Evolutionary conservation across 2,888 invertebrate genomes (phyloP), one percentile per base, ranked within the genome.

Genomic region (Seladonia tumulorum): DNA sequence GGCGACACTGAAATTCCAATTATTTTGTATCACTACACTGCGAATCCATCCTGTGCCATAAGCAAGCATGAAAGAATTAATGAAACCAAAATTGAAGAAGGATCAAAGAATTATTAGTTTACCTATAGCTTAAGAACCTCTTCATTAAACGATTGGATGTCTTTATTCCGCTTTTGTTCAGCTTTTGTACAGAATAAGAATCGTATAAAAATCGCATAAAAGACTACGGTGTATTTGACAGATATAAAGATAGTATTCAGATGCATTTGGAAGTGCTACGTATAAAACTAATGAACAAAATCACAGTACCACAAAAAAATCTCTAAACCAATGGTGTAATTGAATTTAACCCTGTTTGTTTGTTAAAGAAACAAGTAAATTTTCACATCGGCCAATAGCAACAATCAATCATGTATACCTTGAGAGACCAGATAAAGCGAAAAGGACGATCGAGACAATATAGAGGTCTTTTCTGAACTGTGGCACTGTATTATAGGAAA

Each of bases 401-500:
- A 79, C 29, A 57, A 29, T 76, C 35, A 29, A 66, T 75, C 47
- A n/a, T 75, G n/a, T 70, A 60, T 79, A 57, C 66, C 57, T 66
- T 66, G 71, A 25, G 76, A 22, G 22, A 35, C 35, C 66, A 25
- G 63, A 47, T 42, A 10, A 53, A 79, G 73, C 76, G 25, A 66
- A 73, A 25, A 73, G 57, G 76, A 70, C 66, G 77, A 80, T 68
- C 72, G 57, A 68, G 87, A 82, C 79, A 81, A 85, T 84, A 80
- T 84, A 79, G 78, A 75, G 47, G 75, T 76, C 74, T 74, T 80
- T 75, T 85, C 82, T 77, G 73, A 78, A 83, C 72, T 22, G 73
- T 81, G 83, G 71, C 81, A 77, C 71, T 53, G 78, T 86, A 81
- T 79, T 72, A 42, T 63, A 73, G 79, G 82, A 79, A 42, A 80